Base-by-base conservation (phyloP, 2,888 invertebrate species). In the Andricus curvator region DNA sequence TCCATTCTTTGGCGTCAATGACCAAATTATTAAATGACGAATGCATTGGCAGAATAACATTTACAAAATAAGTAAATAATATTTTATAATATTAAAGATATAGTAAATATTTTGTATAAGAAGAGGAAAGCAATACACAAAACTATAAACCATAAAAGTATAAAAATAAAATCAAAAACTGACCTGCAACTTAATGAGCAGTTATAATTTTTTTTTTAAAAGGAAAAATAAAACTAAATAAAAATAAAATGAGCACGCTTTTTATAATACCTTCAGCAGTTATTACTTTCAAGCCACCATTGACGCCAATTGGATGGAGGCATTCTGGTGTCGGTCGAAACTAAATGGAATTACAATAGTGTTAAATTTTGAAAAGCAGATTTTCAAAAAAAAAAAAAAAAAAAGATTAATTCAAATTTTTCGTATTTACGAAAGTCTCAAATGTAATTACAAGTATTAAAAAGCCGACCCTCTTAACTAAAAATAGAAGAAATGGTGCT, bases 1-100 rank as follows among this genome's bases (percentile, higher is more conserved):
- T 74, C 74, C 74, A 74, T 74, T 74, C 74, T 74, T 74, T 74
- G 74, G 56, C 74, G 74, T 74, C 74, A 74, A 74, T 74, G 74
- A 56, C 56, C 56, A 74, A 74, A 51, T 33, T 33, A 74, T 74
- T 51, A 70, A 70, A 48, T 13, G 20, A 68, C 33, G 51, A 70
- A 70, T 70, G 51, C 48, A 70, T 48, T 70, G 51, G 51, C 51
- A 51, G 51, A 33, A 33, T 70, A 51, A 70, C 29, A 65, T 65
- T 65, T 29, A 29, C 6, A 65, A 25, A 37, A 29, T 29, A 29
- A 48, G 22, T 60, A 20, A 17, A 78, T 20, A 29, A 66, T 29
- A 33, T 13, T 20, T 15, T n/a, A 62, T 33, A 20, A 66, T 20
- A 11, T 20, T 48, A 48, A n/a, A 64, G 15, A n/a, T 37, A 8